phyloP scores from a whole-genome alignment of 1,140 invertebrate species.

The Eupristina koningsbergeri region DNA sequence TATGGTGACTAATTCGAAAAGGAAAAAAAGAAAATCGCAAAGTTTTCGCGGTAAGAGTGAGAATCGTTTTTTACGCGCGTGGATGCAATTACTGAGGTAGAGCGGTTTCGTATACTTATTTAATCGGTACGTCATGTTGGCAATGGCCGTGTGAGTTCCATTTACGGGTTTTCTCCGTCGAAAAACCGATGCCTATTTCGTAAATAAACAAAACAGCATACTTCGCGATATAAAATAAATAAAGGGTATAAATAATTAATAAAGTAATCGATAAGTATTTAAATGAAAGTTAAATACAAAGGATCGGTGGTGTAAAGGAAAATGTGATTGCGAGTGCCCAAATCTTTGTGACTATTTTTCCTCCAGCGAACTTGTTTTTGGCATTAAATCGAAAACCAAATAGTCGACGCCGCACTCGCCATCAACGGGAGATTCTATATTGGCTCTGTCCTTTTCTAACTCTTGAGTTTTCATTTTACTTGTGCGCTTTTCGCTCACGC shows the following conservation, averaged over 20 bases:
- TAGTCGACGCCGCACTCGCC: neutral
- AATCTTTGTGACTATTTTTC: neutral
- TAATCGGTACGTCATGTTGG: constrained; percentile 50
- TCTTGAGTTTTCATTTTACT: neutral
- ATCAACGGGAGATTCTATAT: constrained; percentile 3
- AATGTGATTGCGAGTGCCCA: neutral
- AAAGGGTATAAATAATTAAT: neutral
- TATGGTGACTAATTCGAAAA: neutral
- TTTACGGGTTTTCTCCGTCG: neutral
- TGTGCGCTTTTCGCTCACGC: neutral
- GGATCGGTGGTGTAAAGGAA: constrained; percentile 3
- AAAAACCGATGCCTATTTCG: neutral
- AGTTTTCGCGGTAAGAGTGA: neutral
- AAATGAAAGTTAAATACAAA: neutral
- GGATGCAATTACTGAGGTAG: constrained; percentile 59
- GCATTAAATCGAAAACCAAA: no score
- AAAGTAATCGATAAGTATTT: neutral
- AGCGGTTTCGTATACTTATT: constrained; percentile 63
- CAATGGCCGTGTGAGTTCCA: constrained; percentile 33
- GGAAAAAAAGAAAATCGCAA: constrained; percentile 20
- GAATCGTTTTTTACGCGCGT: constrained; percentile 27
- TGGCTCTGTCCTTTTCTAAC: neutral
- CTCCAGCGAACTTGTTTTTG: no score
- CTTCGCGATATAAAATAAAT: neutral
- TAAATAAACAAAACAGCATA: neutral